These are phyloP conservation scores for Laothoe populi DNA, from an alignment of 2,888 invertebrate genomes.

Conservation along the genomic window DNA sequence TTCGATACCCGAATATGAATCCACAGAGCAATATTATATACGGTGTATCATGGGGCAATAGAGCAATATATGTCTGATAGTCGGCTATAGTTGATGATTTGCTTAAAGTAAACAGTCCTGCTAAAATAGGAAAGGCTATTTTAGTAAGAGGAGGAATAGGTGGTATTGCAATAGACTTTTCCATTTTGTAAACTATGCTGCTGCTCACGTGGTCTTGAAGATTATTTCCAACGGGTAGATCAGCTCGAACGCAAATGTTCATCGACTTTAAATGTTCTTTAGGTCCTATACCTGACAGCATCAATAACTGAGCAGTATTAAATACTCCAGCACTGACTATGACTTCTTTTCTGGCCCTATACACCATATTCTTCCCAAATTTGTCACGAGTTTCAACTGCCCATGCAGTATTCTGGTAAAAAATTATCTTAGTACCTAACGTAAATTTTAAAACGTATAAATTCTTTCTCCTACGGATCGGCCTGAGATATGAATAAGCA, in stretches of 20 bases:
- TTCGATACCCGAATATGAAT: slow-evolving; percentile 29
- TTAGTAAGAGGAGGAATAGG: slow-evolving; percentile 28
- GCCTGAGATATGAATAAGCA: slow-evolving; percentile 72
- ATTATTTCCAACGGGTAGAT: slow-evolving; percentile 39
- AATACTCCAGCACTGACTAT: slow-evolving; percentile 30
- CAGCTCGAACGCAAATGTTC: slow-evolving; percentile 29
- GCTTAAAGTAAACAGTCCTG: slow-evolving; percentile 36
- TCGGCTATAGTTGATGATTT: slow-evolving; percentile 33
- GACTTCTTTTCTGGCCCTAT: slow-evolving; percentile 10
- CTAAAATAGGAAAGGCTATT: slow-evolving; percentile 36
- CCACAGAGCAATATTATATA: slow-evolving; percentile 33
- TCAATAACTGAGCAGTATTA: slow-evolving; percentile 36
- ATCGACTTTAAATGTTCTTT: slow-evolving; percentile 32
- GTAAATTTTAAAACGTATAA: slow-evolving; percentile 49
- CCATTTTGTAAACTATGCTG: slow-evolving; percentile 28
- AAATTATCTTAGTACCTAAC: neutral
- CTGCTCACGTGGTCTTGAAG: slow-evolving; percentile 26
- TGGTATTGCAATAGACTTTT: slow-evolving; percentile 24
- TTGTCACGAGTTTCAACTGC: neutral
- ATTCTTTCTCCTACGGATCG: slow-evolving; percentile 52
- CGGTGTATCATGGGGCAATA: slow-evolving; percentile 39
- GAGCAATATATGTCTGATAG: slow-evolving; percentile 32
- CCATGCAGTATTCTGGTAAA: neutral
- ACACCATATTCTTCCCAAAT: neutral
- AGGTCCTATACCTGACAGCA: slow-evolving; percentile 38